Evolutionary conservation across 2,888 invertebrate genomes (phyloP).

Genomic region (Tetramorium bicarinatum): DNA sequence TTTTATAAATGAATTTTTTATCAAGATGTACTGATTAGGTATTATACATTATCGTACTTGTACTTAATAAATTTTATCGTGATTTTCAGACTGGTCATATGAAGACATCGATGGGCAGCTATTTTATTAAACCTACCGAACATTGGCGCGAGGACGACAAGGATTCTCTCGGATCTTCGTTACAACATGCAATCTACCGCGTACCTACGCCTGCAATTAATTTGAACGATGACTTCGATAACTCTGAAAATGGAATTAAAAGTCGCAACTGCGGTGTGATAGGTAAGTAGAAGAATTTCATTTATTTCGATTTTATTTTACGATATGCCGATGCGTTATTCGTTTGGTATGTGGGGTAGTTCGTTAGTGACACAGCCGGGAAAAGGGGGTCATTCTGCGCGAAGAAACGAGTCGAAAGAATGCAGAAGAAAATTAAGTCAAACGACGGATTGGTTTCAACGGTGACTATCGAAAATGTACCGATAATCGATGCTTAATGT

Average conservation of each 20-base stretch:
- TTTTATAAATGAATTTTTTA: not conserved
- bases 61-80: not conserved
- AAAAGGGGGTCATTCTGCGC: conserved; percentile 5
- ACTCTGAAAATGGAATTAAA: conserved; percentile 57
- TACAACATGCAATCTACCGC: conserved; percentile 83
- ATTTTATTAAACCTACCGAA: conserved; percentile 90
- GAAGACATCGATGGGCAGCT: conserved; percentile 89
- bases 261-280: conserved; percentile 80
- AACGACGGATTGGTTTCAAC: conserved; percentile 2
- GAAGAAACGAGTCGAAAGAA: conserved; percentile 9
- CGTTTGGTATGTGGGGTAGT: not conserved
- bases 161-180: conserved; percentile 78
- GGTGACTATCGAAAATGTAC: not conserved
- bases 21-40: not conserved
- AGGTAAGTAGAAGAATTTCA: conserved; percentile 75
- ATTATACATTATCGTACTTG: not conserved
- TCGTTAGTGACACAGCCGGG: conserved; percentile 4
- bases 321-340: not conserved
- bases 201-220: conserved; percentile 65
- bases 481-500: not conserved
- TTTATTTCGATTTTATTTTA: not conserved
- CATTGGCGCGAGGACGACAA: conserved; percentile 82
- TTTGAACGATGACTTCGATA: conserved; percentile 56
- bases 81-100: conserved; percentile 90
- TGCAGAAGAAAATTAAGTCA: not conserved